Evolutionary conservation across 2,113 vertebrate genomes (phyloP), one percentile per base, ranked within the genome.

Genomic region (Carassius auratus): DNA sequence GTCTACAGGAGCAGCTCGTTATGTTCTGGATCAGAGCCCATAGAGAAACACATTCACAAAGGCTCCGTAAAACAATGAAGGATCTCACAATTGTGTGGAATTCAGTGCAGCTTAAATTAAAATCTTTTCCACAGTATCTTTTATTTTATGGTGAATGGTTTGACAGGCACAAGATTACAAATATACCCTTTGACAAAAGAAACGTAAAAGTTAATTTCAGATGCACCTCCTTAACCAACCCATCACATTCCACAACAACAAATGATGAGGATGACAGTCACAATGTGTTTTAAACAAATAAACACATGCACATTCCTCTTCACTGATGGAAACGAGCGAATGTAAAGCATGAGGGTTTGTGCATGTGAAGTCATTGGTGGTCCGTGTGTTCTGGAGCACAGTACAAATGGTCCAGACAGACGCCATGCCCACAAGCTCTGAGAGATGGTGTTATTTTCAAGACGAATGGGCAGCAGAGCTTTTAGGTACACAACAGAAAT

Each of bases 401-500:
- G 59, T 86, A 94, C 91, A 92, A 93, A 94, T 93, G 93, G 92
- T 90, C 90, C 90, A 91, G 90, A 92, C 92, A 91, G 92, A 87
- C 88, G 87, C 89, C 88, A 89, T 90, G 91, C 90, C 92, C 92
- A 91, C 86, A 79, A 92, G 91, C 90, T 88, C 88, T 90, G 88
- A 90, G 86, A 55, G 89, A 93, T 93, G 93, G 93, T 90, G 90
- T 93, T 92, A 95, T 94, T 94, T 93, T 92, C 92, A 92, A 94
- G 93, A 95, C 91, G 91, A 93, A 95, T 93, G 93, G 92, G 91
- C 91, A 92, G 92, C 71, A 76, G 89, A 92, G 93, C 92, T 93
- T 94, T 94, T 93, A 93, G 94, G 92, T 92, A 94, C 93, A 93
- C 92, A 92, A 92, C 91, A 94, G 91, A 93, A 94, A 93, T 90